A percentile compares a stretch with the other conserved stretches of the same genome.
Conservation (phyloP, 2,888 invertebrate genomes). For the Ptilodon capucinus region DNA sequence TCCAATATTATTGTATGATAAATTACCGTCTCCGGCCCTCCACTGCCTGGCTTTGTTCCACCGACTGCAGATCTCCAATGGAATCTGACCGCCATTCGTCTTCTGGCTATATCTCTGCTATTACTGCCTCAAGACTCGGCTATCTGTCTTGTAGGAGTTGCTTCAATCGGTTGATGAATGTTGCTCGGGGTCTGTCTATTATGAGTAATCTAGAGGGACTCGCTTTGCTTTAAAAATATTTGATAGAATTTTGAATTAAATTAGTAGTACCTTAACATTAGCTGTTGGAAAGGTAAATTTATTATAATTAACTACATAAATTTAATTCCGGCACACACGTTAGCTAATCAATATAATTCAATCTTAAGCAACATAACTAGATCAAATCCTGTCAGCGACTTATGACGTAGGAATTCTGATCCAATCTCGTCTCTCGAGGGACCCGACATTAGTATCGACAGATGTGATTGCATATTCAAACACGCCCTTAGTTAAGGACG, state of each 20-base stretch:
- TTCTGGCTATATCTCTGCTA: slow-evolving; percentile 18
- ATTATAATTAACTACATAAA: too few relatives aligned
- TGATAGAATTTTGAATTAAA: background rate
- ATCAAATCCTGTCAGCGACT: background rate
- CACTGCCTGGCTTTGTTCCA: slow-evolving; percentile 25
- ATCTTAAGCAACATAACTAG: background rate
- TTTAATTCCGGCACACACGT: too few relatives aligned
- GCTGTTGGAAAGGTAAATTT: too few relatives aligned
- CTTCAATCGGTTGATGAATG: slow-evolving; percentile 15
- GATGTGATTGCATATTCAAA: slow-evolving; percentile 45
- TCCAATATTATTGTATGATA: slow-evolving; percentile 45
- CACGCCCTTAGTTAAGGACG: slow-evolving; percentile 38
- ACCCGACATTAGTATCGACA: slow-evolving; percentile 36
- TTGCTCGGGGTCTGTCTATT: background rate
- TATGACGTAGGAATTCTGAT: background rate
- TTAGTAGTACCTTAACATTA: too few relatives aligned
- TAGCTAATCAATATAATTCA: background rate
- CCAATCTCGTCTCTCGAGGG: slow-evolving; percentile 3
- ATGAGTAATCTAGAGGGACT: background rate
- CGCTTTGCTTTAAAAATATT: background rate
- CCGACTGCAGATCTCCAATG: slow-evolving; percentile 16
- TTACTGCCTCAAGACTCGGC: slow-evolving; percentile 6
- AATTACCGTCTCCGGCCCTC: slow-evolving; percentile 23
- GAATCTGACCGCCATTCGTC: slow-evolving; percentile 33
- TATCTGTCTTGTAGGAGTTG: slow-evolving; percentile 15